Conservation (phyloP, 2,888 invertebrate genomes). For the Temnothorax ravouxi region DNA sequence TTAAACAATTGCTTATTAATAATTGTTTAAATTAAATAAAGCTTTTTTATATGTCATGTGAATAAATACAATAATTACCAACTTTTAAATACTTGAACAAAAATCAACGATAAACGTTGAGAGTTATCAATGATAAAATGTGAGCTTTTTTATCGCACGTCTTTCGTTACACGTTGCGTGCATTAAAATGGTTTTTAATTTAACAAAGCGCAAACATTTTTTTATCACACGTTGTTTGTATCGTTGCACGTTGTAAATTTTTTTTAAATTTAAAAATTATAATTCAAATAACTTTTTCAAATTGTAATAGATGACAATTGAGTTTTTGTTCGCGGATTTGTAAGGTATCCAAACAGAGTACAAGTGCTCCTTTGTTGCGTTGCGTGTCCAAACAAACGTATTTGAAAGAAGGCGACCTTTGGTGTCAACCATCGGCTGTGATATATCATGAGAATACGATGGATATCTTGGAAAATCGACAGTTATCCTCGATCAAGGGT, state of each 20-base stretch:
- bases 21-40: too few relatives aligned
- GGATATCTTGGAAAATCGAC: conserved; percentile 58
- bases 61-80: not conserved
- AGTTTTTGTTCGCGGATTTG: not conserved
- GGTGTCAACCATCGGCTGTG: conserved; percentile 75
- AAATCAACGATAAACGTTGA: not conserved
- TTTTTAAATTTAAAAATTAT: not conserved
- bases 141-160: not conserved
- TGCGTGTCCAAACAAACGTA: conserved; percentile 74
- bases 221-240: not conserved
- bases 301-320: not conserved
- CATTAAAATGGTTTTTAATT: not conserved
- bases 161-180: not conserved
- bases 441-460: conserved; percentile 60
- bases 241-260: not conserved
- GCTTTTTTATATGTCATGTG: not conserved
- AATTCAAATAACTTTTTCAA: conserved; percentile 1
- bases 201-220: not conserved
- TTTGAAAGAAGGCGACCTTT: conserved; percentile 67
- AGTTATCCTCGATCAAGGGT: conserved; percentile 70
- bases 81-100: not conserved
- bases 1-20: too few relatives aligned
- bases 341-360: conserved; percentile 48
- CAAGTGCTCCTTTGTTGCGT: conserved; percentile 70
- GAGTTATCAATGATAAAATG: not conserved